Evolutionary conservation across 2,888 invertebrate species (phyloP), one percentile per base, ranked within the genome.

Genomic region (Zelleria hepariella): DNA sequence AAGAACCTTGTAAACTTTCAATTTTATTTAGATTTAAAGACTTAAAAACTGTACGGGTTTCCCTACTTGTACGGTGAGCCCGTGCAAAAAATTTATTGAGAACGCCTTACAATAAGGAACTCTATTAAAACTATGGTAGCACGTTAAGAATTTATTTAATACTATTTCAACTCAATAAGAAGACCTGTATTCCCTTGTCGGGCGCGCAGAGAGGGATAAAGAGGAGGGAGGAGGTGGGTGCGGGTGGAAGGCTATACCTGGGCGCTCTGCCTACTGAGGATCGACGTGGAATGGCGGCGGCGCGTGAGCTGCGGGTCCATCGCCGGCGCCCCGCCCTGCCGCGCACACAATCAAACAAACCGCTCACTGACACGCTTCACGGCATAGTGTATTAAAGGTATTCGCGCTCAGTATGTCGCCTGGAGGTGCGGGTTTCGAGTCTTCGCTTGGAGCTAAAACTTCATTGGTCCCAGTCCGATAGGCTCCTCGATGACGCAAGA

Each of bases 231-330:
- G 32, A 42, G 32, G 32, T 15, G 61, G 48, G 61, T 48, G 52
- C 65, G 61, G 68, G 65, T 66, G 60, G 69, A 42, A n/a, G n/a
- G n/a, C n/a, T 70, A 73, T 91, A 91, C 91, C 91, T 91, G 91
- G 77, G 89, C 90, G 87, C 86, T 91, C 85, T 90, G 86, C 76
- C 66, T 65, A 65, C 89, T 90, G 85, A 92, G 90, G 87, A 92
- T 90, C 78, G 92, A 92, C 78, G 94, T 93, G 87, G 94, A 94
- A 91, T 94, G 93, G 70, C 94, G 91, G 77, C 94, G 91, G 80
- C 92, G 91, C 72, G 93, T 93, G 83, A 93, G 91, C 82, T 92
- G 92, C 77, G 92, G 82, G 76, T 90, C 84, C 64, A 67, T 65
- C 60, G 74, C 74, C 51, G 60, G 15, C 54, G 54, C 58, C 69